Evolutionary conservation across 1,140 invertebrate species (phyloP).

Genomic region (Hylyphantes graminicola): DNA sequence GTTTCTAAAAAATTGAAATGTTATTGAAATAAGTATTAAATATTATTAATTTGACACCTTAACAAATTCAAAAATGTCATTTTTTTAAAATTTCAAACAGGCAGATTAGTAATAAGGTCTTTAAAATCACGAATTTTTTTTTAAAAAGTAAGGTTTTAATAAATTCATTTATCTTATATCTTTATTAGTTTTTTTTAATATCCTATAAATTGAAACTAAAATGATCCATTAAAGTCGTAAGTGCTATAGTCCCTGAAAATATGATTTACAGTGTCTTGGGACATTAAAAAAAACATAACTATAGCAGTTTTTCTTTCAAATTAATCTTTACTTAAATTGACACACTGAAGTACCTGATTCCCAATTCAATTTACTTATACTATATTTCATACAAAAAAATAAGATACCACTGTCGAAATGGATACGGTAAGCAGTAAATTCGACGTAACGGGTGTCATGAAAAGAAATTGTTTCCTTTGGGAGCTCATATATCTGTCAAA

Average conservation of each 20-base stretch:
- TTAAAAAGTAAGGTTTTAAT: too few species aligned
- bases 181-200: too few species aligned
- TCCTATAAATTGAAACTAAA: too few species aligned
- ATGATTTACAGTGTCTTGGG: background rate
- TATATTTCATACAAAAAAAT: constrained; percentile 16
- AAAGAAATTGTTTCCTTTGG: constrained; percentile 16
- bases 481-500: background rate
- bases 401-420: constrained; percentile 8
- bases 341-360: constrained; percentile 1
- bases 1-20: too few species aligned
- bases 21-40: too few species aligned
- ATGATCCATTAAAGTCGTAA: background rate
- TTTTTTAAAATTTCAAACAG: too few species aligned
- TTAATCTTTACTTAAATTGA: background rate
- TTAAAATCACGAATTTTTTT: too few species aligned
- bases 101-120: too few species aligned
- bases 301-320: background rate
- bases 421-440: constrained; percentile 10
- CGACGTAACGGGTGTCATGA: background rate
- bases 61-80: too few species aligned
- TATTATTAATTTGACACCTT: too few species aligned
- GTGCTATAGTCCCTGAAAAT: background rate
- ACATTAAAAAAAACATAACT: background rate
- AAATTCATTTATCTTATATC: too few species aligned
- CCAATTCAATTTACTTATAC: constrained; percentile 18